Evolutionary conservation across 2,113 vertebrate species (phyloP), one percentile per base, ranked within the genome.

Genomic region (Campylomormyrus tamandua): DNA sequence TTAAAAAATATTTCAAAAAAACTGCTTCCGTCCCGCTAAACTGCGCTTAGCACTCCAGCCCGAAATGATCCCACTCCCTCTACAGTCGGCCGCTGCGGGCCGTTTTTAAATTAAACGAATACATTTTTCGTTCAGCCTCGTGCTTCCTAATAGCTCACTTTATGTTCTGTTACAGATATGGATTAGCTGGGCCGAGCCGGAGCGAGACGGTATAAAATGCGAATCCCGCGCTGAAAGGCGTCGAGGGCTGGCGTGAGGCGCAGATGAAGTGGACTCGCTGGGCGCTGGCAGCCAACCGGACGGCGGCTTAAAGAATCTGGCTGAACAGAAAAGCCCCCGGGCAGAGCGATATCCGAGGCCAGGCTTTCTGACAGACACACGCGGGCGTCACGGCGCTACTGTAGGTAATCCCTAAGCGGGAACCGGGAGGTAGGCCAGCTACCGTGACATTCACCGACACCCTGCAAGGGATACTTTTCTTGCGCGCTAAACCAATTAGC

Each of bases 61-160:
- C 92, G 77, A 91, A 90, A 91, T 91, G 94, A 95, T 95, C 95
- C 95, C 95, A 95, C 94, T 95, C 95, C 94, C 94, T 92, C 91
- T 94, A 91, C 95, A 56, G 58, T 83, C 93, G 95, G 94, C 95
- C 93, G 95, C 95, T 96, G 94, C 95, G 96, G 95, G 96, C 95
- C 95, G 95, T 95, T 96, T 97, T 80, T 96, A 97, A 96, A 97
- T 96, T 95, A 96, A 95, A 93, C 94, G 96, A 96, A 96, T 96
- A 96, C 96, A 97, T 96, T 96, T 95, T 95, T 95, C 96, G 94
- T 95, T 96, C 95, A 96, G 95, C 95, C 94, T 95, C 92, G 95
- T 94, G 94, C 93, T 93, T 96, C 95, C 95, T 96, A 96, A 97
- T 96, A 95, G 94, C 97, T 96, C 95, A 95, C 95, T 96, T 97